These are phyloP conservation scores for Zaprionus davidi DNA, from an alignment of 1,140 invertebrate species.

Conservation along the genomic window DNA sequence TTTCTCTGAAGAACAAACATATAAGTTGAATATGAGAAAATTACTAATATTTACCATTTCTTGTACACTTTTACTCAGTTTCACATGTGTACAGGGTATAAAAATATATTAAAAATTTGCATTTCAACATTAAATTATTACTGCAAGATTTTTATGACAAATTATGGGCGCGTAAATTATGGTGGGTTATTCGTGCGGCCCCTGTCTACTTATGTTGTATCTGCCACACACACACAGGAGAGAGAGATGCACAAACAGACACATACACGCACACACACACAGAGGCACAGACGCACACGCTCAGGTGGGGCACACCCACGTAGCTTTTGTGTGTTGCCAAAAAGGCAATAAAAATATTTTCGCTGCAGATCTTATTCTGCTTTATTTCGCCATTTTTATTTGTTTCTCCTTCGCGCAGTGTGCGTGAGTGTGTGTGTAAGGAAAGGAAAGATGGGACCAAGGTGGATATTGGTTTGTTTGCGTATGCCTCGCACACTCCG, in stretches of 20 bases:
- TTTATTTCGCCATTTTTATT: constrained; percentile 82
- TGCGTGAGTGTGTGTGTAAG: constrained; percentile 18
- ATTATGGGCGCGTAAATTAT: constrained; percentile 83
- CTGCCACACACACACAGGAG: constrained; percentile 7
- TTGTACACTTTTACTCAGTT: constrained; percentile 43
- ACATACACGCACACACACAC: constrained; percentile 31
- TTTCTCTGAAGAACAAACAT: not conserved
- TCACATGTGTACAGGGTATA: constrained; percentile 47
- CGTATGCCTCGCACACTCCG: constrained; percentile 30
- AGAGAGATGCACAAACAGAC: constrained; percentile 49
- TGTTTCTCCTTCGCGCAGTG: constrained; percentile 68
- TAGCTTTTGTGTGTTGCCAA: constrained; percentile 57
- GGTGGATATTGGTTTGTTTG: constrained; percentile 62
- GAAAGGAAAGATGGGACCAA: constrained; percentile 1
- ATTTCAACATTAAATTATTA: constrained; percentile 83
- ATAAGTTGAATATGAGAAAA: not conserved
- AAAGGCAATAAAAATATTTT: constrained; percentile 83
- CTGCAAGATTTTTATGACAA: constrained; percentile 83
- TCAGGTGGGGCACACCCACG: constrained; percentile 45
- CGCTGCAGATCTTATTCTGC: constrained; percentile 82
- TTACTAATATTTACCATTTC: not conserved
- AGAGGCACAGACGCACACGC: constrained; percentile 13
- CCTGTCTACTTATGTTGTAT: constrained; percentile 65
- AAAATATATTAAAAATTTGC: constrained; percentile 80
- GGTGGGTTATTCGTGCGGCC: constrained; percentile 39